phyloP scores from a whole-genome alignment of 37 sponge, comb jelly and placozoan genomes.

The Lycopodina hypogea region DNA sequence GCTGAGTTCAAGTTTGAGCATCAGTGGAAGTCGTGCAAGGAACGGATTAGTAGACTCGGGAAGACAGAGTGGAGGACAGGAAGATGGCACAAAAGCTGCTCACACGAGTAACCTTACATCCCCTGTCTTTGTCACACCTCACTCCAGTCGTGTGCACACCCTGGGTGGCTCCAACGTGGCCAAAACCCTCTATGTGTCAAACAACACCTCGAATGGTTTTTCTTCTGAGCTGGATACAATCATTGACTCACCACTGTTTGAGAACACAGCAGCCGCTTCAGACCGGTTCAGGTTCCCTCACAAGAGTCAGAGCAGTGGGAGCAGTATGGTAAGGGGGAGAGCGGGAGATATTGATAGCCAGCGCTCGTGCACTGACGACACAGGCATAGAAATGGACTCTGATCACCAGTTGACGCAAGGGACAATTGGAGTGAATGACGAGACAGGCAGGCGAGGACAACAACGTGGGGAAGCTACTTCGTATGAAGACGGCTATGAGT shows the following conservation, averaged over 20 bases:
- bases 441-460: background rate
- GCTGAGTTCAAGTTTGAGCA: background rate
- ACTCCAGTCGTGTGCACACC: no score
- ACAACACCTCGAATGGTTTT: background rate
- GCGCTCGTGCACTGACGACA: conserved; percentile 9
- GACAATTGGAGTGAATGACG: background rate
- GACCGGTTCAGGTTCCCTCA: background rate
- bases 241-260: conserved; percentile 25
- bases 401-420: background rate
- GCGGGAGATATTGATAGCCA: background rate
- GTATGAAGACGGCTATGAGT: background rate
- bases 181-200: background rate
- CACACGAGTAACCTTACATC: no score
- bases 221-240: conserved; percentile 6
- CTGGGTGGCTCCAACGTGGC: background rate
- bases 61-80: no score
- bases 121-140: no score
- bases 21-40: no score
- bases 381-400: conserved; percentile 21
- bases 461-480: background rate
- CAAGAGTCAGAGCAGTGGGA: background rate
- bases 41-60: no score
- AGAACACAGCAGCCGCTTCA: background rate
- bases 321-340: background rate
- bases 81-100: no score